phyloP scores from a whole-genome alignment of 2,888 invertebrate species.

The Epinotia ramella region DNA sequence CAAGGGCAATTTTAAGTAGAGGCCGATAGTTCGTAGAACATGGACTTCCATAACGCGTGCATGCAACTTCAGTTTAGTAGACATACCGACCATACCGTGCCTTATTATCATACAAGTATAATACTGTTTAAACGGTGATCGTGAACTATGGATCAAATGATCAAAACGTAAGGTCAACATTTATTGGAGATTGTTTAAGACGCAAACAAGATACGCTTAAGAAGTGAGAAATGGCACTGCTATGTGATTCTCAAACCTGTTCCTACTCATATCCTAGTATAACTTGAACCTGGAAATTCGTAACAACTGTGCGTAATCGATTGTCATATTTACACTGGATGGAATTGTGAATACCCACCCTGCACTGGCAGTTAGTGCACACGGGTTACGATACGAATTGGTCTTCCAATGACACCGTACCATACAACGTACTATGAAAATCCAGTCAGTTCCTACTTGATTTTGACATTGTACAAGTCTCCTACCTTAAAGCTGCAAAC shows the following conservation, averaged over 20 bases:
- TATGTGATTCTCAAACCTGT: background rate
- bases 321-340: too few relatives aligned
- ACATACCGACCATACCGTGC: conserved; percentile 7
- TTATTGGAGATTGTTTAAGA: background rate
- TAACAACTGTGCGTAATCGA: too few relatives aligned
- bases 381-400: too few relatives aligned
- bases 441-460: too few relatives aligned
- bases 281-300: too few relatives aligned
- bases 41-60: conserved; percentile 25
- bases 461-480: too few relatives aligned
- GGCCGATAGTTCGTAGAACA: conserved; percentile 37
- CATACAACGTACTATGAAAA: too few relatives aligned
- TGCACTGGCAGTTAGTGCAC: too few relatives aligned
- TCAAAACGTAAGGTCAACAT: conserved; percentile 1
- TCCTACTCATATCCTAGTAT: too few relatives aligned
- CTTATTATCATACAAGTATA: background rate
- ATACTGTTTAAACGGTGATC: conserved; percentile 1
- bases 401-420: too few relatives aligned
- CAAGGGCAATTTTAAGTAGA: conserved; percentile 34
- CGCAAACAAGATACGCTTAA: background rate
- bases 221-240: background rate
- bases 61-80: conserved; percentile 31
- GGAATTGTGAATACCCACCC: too few relatives aligned
- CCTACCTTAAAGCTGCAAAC: too few relatives aligned
- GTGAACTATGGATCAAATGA: conserved; percentile 11